phyloP scores from a whole-genome alignment of 2,113 vertebrate species.

The Solea senegalensis region DNA sequence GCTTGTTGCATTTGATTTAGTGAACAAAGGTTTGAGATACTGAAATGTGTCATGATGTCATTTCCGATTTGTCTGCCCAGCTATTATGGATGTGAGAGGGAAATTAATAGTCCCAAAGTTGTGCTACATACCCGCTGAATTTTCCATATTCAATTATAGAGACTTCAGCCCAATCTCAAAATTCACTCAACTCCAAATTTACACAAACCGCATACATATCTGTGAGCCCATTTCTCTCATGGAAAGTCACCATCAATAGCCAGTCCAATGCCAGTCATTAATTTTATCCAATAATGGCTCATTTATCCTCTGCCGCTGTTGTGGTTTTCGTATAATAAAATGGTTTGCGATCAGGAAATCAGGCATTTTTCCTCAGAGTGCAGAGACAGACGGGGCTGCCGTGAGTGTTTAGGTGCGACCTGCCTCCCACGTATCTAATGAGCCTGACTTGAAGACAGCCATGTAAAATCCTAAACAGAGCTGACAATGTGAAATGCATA shows the following conservation, averaged over 20 bases:
- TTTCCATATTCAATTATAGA: conserved; percentile 37
- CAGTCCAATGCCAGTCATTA: conserved; percentile 43
- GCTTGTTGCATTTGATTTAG: conserved; percentile 56
- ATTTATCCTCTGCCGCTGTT: conserved; percentile 50
- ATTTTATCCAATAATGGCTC: conserved; percentile 55
- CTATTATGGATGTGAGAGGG: conserved; percentile 12
- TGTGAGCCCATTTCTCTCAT: conserved; percentile 36
- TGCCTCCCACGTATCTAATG: conserved; percentile 55
- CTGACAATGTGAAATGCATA: conserved; percentile 48
- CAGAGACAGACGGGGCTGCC: conserved; percentile 18
- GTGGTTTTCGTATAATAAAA: conserved; percentile 58
- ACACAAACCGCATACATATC: conserved; percentile 35
- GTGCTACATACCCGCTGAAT: neutral
- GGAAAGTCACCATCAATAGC: conserved; percentile 35
- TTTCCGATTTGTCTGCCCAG: conserved; percentile 8
- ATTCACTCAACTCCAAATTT: conserved; percentile 41
- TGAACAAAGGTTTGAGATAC: conserved; percentile 33
- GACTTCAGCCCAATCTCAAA: conserved; percentile 23
- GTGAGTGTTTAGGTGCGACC: conserved; percentile 49
- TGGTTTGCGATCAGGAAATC: conserved; percentile 50
- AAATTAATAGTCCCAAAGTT: conserved; percentile 9
- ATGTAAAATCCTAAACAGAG: conserved; percentile 60
- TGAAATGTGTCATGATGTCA: conserved; percentile 9
- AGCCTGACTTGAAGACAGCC: conserved; percentile 41
- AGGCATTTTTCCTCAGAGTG: conserved; percentile 55